Percentiles rank a stretch among this genome's conserved stretches.
Evolutionary conservation across 2,797 vertebrate species (phyloP).

Genomic region (Acipenser ruthenus): DNA sequence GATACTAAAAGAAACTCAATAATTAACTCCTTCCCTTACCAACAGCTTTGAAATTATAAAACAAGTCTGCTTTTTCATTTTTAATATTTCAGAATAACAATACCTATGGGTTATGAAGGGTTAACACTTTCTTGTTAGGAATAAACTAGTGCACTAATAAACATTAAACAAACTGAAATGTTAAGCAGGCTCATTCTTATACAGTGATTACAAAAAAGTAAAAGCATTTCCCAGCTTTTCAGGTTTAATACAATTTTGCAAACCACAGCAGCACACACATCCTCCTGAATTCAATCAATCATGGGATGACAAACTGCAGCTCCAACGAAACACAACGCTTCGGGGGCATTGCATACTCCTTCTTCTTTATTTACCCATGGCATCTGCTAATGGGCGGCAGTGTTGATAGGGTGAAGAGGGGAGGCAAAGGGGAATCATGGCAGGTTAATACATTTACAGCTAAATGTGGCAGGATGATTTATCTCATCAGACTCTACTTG

Average conservation of each 20-base stretch:
- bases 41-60: too few relatives aligned
- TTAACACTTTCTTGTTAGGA: too few relatives aligned
- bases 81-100: too few relatives aligned
- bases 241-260: slow-evolving; percentile 49
- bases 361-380: slow-evolving; percentile 21
- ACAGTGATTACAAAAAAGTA: slow-evolving; percentile 26
- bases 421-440: slow-evolving; percentile 18
- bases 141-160: too few relatives aligned
- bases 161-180: slow-evolving; percentile 37
- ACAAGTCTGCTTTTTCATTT: too few relatives aligned
- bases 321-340: slow-evolving; percentile 53
- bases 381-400: slow-evolving; percentile 22
- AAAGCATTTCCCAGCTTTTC: slow-evolving; percentile 30
- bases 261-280: slow-evolving; percentile 48
- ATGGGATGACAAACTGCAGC: slow-evolving; percentile 51
- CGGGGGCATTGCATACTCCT: slow-evolving; percentile 28
- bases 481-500: slow-evolving; percentile 16
- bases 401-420: slow-evolving; percentile 28
- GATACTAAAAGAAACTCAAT: too few relatives aligned
- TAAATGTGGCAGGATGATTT: slow-evolving; percentile 26
- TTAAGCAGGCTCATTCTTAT: slow-evolving; percentile 35
- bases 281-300: slow-evolving; percentile 55
- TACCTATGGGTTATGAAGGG: too few relatives aligned
- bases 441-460: slow-evolving; percentile 27
- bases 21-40: too few relatives aligned